A percentile compares a stretch with the other conserved stretches of the same genome.
phyloP scores from a whole-genome alignment of 2,888 invertebrate species.

The Folsomia candida region DNA sequence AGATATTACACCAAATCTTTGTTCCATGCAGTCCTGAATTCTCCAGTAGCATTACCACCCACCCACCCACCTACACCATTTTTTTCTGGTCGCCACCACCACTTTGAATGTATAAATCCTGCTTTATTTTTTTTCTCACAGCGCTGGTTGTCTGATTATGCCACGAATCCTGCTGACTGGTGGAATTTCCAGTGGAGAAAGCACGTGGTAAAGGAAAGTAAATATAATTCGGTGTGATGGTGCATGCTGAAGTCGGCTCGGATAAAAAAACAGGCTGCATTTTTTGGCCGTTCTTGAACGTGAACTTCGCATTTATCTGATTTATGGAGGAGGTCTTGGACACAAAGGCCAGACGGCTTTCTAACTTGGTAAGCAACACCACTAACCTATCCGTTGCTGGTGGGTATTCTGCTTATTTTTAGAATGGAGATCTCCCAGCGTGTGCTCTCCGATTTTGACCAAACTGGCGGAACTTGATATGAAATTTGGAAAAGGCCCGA shows the following conservation, averaged over 20 bases:
- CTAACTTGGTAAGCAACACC: neutral
- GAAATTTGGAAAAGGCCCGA: too few relatives aligned
- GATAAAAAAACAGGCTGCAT: slow-evolving; percentile 4
- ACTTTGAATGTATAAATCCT: neutral
- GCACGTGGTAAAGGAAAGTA: neutral
- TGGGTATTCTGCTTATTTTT: too few relatives aligned
- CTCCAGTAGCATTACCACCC: too few relatives aligned
- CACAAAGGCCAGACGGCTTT: neutral
- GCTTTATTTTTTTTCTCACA: neutral
- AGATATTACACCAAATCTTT: neutral
- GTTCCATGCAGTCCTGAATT: too few relatives aligned
- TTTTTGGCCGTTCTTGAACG: slow-evolving; percentile 15
- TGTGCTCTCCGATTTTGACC: too few relatives aligned
- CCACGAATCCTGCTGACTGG: neutral
- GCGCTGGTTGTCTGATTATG: neutral
- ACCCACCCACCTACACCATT: too few relatives aligned
- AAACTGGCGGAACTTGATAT: too few relatives aligned
- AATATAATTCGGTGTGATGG: neutral
- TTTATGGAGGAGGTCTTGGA: slow-evolving; percentile 8
- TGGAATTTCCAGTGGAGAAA: neutral
- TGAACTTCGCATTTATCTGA: slow-evolving; percentile 10
- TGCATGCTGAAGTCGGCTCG: too few relatives aligned
- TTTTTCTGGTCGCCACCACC: too few relatives aligned
- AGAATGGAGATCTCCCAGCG: too few relatives aligned
- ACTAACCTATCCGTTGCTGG: too few relatives aligned